Base-by-base conservation (phyloP, 2,797 vertebrate species). In the Microctenopoma steveboyesi region DNA sequence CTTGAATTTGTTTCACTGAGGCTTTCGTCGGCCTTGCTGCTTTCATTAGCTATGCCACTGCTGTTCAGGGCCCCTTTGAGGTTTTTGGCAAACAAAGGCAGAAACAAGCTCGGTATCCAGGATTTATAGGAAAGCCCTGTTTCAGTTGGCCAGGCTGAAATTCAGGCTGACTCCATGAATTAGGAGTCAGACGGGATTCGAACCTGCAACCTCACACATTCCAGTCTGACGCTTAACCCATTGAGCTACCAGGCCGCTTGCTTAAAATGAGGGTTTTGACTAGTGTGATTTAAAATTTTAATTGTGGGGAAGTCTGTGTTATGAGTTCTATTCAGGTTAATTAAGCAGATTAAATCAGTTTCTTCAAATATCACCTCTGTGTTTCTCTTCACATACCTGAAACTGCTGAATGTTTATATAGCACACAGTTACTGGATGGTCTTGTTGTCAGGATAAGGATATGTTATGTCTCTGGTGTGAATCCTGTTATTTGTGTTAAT, bases 11-110 rank as follows among this genome's bases (percentile, higher is more conserved):
- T 79, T 80, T 78, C 12, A 7, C 70, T 7, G 18, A 61, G 47
- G 42, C 76, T 77, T 81, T 83, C 47, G 69, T 74, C 69, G 70
- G 52, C 72, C 57, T 59, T 18, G 16, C 74, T 62, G 61, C 67
- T 86, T 88, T 87, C 85, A 90, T 90, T 92, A 89, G 56, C 78
- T 74, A 91, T 91, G 88, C 86, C 40, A 8, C 74, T 75, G 83
- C 74, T 57, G 87, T 79, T 65, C 68, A 16, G 78, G 77, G 79
- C 63, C 78, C 62, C 86, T 81, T 78, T 68, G 58, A 82, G 81
- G 74, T 83, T 68, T 67, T 68, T 72, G 69, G 79, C 61, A 69
- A 74, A 89, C 78, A 88, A 89, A 86, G 75, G 83, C 53, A 64
- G 82, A 75, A 82, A 76, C 68, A 67, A 79, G 85, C 77, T 79